phyloP scores from a whole-genome alignment of 2,113 vertebrate genomes.

The Melierax canorus region DNA sequence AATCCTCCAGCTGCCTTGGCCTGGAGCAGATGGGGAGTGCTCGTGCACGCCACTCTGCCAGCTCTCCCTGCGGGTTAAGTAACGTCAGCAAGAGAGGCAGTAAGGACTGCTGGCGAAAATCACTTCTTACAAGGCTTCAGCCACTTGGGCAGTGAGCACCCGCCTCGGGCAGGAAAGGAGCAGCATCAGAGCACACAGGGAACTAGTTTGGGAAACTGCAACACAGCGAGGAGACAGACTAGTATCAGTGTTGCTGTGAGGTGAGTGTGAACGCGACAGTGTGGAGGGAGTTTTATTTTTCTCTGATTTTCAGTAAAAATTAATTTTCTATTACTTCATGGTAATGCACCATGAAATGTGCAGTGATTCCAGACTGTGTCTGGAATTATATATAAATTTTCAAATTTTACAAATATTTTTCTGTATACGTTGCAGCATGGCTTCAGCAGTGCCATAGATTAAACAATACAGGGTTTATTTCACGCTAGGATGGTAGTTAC shows the following conservation, averaged over 20 bases:
- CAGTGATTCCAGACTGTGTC: not conserved
- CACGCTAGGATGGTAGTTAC: slow-evolving; percentile 5
- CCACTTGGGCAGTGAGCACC: not conserved
- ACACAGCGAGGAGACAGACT: not conserved
- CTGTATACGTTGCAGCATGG: not conserved
- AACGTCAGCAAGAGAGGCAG: not conserved
- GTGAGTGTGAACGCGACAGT: not conserved
- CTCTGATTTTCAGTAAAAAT: not conserved
- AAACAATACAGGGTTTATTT: not conserved
- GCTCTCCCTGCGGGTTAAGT: not conserved
- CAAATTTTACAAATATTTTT: not conserved
- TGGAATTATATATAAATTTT: not conserved
- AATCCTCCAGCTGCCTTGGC: not conserved
- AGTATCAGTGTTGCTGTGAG: not conserved
- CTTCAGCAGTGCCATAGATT: not conserved
- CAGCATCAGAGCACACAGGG: not conserved
- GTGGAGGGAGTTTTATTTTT: not conserved
- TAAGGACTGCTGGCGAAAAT: not conserved
- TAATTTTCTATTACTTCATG: not conserved
- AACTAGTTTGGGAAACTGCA: not conserved
- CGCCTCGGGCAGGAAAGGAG: not conserved
- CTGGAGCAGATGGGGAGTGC: not conserved
- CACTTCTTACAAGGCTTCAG: not conserved
- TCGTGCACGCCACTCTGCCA: not conserved
- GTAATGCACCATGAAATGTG: not conserved